Evolutionary conservation across 2,113 vertebrate species (phyloP), one percentile per base, ranked within the genome.

Genomic region (Corythoichthys haematopterus): DNA sequence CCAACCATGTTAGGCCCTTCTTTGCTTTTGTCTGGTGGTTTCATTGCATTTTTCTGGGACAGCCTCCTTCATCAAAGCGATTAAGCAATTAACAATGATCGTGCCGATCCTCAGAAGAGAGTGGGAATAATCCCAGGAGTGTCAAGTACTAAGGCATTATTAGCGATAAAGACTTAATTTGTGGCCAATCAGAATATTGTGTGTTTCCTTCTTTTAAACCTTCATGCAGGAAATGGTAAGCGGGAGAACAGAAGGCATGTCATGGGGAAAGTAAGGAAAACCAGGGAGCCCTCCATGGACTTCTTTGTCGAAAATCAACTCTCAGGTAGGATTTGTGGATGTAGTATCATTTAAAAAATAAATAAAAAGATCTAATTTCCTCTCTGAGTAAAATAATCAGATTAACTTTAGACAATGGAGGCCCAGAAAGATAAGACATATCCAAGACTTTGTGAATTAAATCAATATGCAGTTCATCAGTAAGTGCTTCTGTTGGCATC

Each of bases 1-100:
- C 47, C 33, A 62, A 48, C 48, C 6, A 16, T 45, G 65, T 56
- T 62, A 53, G 52, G 57, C 70, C 68, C 68, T 64, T 65, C 71
- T 70, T 72, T 68, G 73, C 66, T 61, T 58, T 74, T 69, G 68
- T 81, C 71, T 79, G 77, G 83, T 43, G 76, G 76, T 83, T 84
- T 43, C 5, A n/a, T 78, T 74, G 79, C 70, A 68, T 80, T 80
- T 66, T 66, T 81, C 80, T 70, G 74, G 71, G 80, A 76, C 85
- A 75, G 82, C 69, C 88, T 81, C 81, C 73, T 80, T 82, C 82
- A 88, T 86, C 81, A 89, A 85, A 84, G 80, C 66, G 77, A 86
- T 88, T 84, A 86, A 85, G 85, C 84, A 89, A 90, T 87, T 88
- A 86, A 43, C 77, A 76, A 77, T 86, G 84, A 88, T 85, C 86